phyloP scores from a whole-genome alignment of 1,140 invertebrate species.

The Drosophila tropicalis region DNA sequence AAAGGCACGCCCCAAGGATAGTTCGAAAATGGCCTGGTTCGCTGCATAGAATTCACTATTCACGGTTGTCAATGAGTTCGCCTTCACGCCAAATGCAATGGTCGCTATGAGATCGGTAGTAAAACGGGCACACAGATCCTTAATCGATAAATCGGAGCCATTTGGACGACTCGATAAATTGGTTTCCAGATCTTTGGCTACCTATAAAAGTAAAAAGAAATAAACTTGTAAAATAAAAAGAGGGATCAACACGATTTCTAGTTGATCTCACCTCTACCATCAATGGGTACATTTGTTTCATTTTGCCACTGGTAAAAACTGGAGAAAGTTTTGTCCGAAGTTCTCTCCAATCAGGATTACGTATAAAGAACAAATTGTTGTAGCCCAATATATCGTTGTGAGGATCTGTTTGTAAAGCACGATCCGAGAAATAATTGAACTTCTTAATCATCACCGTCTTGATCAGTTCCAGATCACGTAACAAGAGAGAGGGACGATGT shows the following conservation, averaged over 20 bases:
- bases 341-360: slow-evolving; percentile 83
- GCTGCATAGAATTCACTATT: slow-evolving; percentile 83
- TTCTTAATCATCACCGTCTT: slow-evolving; percentile 84
- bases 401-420: slow-evolving; percentile 56
- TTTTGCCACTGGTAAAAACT: slow-evolving; percentile 84
- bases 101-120: slow-evolving; percentile 86
- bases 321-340: slow-evolving; percentile 84
- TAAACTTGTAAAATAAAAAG: neutral
- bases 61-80: slow-evolving; percentile 83
- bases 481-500: slow-evolving; percentile 82
- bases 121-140: slow-evolving; percentile 83
- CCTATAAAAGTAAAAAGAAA: slow-evolving; percentile 24
- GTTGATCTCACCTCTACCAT: slow-evolving; percentile 71
- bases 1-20: slow-evolving; percentile 84
- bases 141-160: slow-evolving; percentile 49
- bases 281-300: slow-evolving; percentile 85
- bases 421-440: slow-evolving; percentile 79
- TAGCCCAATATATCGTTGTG: slow-evolving; percentile 57
- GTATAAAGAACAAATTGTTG: slow-evolving; percentile 69
- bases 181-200: slow-evolving; percentile 61
- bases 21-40: slow-evolving; percentile 84
- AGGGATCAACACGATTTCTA: neutral
- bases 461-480: slow-evolving; percentile 84
- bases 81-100: slow-evolving; percentile 85
- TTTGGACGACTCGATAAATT: slow-evolving; percentile 21